These are phyloP conservation scores for Leistus spinibarbis DNA, from an alignment of 2,888 invertebrate species.

Conservation along the genomic window DNA sequence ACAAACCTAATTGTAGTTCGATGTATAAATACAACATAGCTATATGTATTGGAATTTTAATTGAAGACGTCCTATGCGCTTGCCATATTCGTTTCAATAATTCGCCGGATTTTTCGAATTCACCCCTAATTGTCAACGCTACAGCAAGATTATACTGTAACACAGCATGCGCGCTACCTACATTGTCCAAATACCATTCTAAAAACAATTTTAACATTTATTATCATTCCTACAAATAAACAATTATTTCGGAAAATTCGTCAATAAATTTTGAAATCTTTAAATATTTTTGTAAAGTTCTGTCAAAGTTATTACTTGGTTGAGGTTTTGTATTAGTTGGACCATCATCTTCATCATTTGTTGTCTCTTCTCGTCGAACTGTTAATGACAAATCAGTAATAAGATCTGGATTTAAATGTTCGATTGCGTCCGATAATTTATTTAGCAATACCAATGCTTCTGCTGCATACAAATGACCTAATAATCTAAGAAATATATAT, in stretches of 20 bases:
- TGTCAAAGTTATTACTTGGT: conserved; percentile 51
- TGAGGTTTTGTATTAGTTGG: conserved; percentile 53
- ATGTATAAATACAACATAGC: conserved; percentile 70
- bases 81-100: conserved; percentile 61
- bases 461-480: conserved; percentile 88
- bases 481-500: conserved; percentile 61
- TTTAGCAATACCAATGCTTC: conserved; percentile 85
- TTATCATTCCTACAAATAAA: neutral
- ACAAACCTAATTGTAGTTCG: conserved; percentile 66
- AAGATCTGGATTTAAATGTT: conserved; percentile 79
- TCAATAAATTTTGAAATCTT: neutral
- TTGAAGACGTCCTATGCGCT: conserved; percentile 55
- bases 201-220: conserved; percentile 41
- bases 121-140: conserved; percentile 74
- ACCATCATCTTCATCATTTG: conserved; percentile 55
- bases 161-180: conserved; percentile 71
- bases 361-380: conserved; percentile 56
- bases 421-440: conserved; percentile 80
- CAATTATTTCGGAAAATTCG: neutral
- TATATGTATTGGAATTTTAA: conserved; percentile 66
- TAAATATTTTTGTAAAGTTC: too few species aligned
- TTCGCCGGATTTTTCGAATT: conserved; percentile 66
- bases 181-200: conserved; percentile 69
- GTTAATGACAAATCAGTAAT: conserved; percentile 63
- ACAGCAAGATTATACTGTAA: conserved; percentile 81